Evolutionary conservation across 2,797 vertebrate species (phyloP), one percentile per base, ranked within the genome.

Genomic region (Tapirus indicus): DNA sequence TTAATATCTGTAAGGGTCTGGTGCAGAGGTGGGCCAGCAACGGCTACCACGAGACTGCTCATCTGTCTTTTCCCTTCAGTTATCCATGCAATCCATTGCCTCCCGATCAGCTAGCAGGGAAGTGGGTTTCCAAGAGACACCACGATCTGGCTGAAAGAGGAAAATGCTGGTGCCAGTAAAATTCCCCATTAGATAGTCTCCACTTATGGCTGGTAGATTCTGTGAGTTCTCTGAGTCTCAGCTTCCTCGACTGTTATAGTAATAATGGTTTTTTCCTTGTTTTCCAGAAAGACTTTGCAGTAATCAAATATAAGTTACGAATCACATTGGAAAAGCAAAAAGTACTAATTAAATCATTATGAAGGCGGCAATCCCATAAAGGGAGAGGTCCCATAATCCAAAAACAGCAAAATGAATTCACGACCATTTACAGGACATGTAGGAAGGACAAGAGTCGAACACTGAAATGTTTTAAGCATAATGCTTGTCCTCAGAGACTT

Each of bases 1-100:
- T 21, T 18, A 25, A 0, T 27, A 21, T 58, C 18, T 32, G 4
- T 16, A 87, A 29, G 7, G 5, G 5, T 13, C 64, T 16, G 58
- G 27, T 4, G n/a, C 23, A 18, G 49, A 49, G 23, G 25, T 7
- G 14, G 18, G 12, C 3, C 58, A 12, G 16, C 52, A 49, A 1
- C 0, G 6, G 11, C 5, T 4, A 4, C 47, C 4, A 32, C 1
- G 25, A 47, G 27, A 2, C 2, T 12, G 1, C 9, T 52, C 32
- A 2, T 25, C 11, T 49, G 13, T 25, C 1, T 29, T 87, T 78
- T 29, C 62, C 21, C 78, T 44, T 23, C 21, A 7, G 18, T 29
- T 41, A 27, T 47, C 25, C 10, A 0, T 58, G 44, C 35, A 60
- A 12, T 12, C 7, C 16, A 1, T 3, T 6, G 58, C 8, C 10